phyloP scores from a whole-genome alignment of 2,888 invertebrate genomes.

The Phyto melanocephala region DNA sequence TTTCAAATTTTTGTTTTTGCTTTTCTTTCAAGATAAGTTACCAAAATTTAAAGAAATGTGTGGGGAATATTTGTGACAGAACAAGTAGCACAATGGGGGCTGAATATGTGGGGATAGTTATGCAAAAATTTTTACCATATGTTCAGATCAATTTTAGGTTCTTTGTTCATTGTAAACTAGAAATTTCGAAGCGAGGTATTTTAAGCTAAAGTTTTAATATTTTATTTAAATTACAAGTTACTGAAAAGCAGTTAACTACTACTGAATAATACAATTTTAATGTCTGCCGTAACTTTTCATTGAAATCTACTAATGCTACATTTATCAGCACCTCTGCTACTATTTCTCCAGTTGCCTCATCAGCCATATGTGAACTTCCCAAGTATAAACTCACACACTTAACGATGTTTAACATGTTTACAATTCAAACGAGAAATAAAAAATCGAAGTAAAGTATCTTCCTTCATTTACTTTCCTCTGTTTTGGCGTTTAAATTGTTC shows the following conservation, averaged over 20 bases:
- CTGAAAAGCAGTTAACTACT: no score
- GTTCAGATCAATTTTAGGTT: no score
- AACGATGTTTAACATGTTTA: conserved; percentile 22
- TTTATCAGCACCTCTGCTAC: not conserved
- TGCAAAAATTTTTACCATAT: no score
- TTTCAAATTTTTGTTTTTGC: not conserved
- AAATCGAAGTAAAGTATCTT: conserved; percentile 8
- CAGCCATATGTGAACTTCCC: conserved; percentile 6
- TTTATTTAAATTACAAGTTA: no score
- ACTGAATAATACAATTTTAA: no score
- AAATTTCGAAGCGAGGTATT: no score
- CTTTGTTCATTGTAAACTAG: no score
- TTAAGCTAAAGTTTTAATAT: no score
- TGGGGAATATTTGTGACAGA: not conserved
- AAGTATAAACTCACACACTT: conserved; percentile 17
- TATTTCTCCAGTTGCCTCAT: not conserved
- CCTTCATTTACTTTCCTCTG: not conserved
- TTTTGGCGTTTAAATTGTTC: conserved; percentile 45
- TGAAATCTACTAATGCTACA: not conserved
- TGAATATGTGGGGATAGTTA: no score
- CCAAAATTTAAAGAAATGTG: not conserved
- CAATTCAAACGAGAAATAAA: not conserved
- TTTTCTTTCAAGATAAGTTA: not conserved
- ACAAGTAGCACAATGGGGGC: not conserved
- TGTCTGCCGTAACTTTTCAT: no score